These are phyloP conservation scores for Dynastes grantii DNA, from an alignment of 2,888 invertebrate species.

Conservation along the genomic window DNA sequence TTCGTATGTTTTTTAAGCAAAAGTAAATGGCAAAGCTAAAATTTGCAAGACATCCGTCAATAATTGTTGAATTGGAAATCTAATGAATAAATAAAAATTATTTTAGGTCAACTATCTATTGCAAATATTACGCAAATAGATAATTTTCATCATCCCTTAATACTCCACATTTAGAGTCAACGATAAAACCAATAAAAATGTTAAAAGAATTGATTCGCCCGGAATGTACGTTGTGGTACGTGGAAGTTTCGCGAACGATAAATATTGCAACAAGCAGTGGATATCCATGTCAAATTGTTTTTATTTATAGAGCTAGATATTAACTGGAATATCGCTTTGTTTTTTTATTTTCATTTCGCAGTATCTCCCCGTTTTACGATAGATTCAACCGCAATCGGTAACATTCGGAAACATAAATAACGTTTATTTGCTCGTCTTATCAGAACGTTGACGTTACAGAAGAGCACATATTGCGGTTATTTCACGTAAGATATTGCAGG, in stretches of 20 bases:
- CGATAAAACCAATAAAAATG: neutral
- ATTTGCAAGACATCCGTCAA: too few relatives aligned
- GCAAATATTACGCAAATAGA: neutral
- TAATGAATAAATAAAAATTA: too few relatives aligned
- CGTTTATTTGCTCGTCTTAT: constrained; percentile 18
- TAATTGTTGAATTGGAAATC: too few relatives aligned
- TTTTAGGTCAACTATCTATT: too few relatives aligned
- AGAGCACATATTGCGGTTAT: neutral
- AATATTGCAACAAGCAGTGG: neutral
- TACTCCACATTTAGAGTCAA: neutral
- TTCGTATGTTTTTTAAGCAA: too few relatives aligned
- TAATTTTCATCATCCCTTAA: neutral
- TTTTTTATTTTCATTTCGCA: neutral
- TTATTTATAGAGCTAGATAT: constrained; percentile 6
- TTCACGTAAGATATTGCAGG: neutral
- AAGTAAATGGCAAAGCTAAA: too few relatives aligned
- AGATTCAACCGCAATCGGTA: constrained; percentile 1
- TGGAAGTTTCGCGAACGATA: neutral
- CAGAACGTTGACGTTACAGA: neutral
- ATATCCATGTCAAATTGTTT: constrained; percentile 6
- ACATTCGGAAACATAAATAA: constrained; percentile 7
- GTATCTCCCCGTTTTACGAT: neutral
- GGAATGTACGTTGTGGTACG: neutral
- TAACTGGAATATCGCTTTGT: constrained; percentile 1
- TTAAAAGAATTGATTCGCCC: constrained; percentile 6